Base-by-base conservation (phyloP, 2,888 invertebrate genomes). In the Dynastes tityus region DNA sequence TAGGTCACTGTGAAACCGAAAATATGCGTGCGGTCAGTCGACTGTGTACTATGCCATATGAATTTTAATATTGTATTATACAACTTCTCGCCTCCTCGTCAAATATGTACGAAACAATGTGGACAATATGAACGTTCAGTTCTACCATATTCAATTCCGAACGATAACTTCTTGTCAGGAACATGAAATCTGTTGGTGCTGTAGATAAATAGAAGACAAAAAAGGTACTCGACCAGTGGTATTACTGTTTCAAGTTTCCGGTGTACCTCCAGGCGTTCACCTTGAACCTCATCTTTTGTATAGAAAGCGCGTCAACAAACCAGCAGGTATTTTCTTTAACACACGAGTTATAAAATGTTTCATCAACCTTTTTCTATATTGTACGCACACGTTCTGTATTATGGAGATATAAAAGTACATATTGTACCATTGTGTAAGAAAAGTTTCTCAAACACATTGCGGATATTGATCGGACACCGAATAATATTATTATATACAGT, bases 241-340 rank as follows among this genome's bases (percentile, higher is more conserved):
- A 71, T 58, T 71, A 71, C 55, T 55, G 32, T 71, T 71, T 71
- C 71, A 71, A 71, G 71, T 71, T 71, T 71, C 71, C 71, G 71
- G 71, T 68, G 49, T 71, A 37, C 71, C 71, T 71, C n/a, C 32
- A 71, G 71, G 55, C 58, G 71, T 71, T 71, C 71, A 71, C 71
- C 71, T 71, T 71, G 71, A 71, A 71, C 71, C 71, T 71, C 71
- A 71, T 71, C 71, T 71, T 71, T 71, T 71, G 71, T 71, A 58
- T 71, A 71, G 71, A 71, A 71, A 71, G 71, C 71, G 71, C 71
- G 71, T 71, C 71, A 71, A 71, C 71, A 71, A 71, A 71, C 71
- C 71, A 58, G 58, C 71, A 71, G 71, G 71, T 71, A 71, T 71
- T 71, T 71, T 71, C 71, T 71, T 71, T 58, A 55, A 55, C 55